phyloP scores from a whole-genome alignment of 2,888 invertebrate genomes.

The Drosophila prostipennis region DNA sequence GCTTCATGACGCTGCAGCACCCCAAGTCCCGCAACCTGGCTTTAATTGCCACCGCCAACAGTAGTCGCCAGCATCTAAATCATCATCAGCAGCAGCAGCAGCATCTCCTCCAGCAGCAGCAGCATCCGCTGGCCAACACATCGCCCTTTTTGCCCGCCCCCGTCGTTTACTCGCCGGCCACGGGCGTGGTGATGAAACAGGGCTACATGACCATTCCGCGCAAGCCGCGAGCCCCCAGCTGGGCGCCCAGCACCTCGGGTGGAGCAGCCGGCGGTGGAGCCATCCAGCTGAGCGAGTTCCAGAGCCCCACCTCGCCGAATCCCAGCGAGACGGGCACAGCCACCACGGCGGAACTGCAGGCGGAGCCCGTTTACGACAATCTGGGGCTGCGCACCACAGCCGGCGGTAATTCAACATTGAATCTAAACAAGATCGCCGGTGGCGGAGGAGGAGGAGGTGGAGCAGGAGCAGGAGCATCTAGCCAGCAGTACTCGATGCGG shows the following conservation, averaged over 20 bases:
- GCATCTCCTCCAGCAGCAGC: slow-evolving; percentile 68
- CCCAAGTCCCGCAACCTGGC: slow-evolving; percentile 85
- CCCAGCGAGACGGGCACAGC: slow-evolving; percentile 84
- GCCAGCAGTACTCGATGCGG: slow-evolving; percentile 86
- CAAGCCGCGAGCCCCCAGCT: slow-evolving; percentile 92
- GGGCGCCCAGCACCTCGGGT: slow-evolving; percentile 87
- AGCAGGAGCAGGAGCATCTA: too few relatives aligned
- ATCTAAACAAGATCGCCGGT: slow-evolving; percentile 88
- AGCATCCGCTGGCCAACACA: slow-evolving; percentile 82
- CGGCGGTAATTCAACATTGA: slow-evolving; percentile 92
- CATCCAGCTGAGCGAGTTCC: slow-evolving; percentile 84
- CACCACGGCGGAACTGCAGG: slow-evolving; percentile 85
- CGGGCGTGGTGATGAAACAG: slow-evolving; percentile 86
- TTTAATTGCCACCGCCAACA: slow-evolving; percentile 80
- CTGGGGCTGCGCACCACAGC: slow-evolving; percentile 93
- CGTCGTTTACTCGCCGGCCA: slow-evolving; percentile 86
- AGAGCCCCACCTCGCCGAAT: slow-evolving; percentile 82
- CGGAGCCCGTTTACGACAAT: slow-evolving; percentile 94
- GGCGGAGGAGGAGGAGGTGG: too few relatives aligned
- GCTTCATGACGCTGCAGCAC: slow-evolving; percentile 92
- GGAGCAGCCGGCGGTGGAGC: slow-evolving; percentile 22
- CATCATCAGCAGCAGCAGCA: slow-evolving; percentile 73
- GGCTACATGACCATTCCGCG: slow-evolving; percentile 95
- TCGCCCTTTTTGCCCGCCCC: slow-evolving; percentile 91
- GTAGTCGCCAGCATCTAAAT: slow-evolving; percentile 85